Conservation (phyloP, 2,113 vertebrate genomes). For the Bungarus multicinctus region DNA sequence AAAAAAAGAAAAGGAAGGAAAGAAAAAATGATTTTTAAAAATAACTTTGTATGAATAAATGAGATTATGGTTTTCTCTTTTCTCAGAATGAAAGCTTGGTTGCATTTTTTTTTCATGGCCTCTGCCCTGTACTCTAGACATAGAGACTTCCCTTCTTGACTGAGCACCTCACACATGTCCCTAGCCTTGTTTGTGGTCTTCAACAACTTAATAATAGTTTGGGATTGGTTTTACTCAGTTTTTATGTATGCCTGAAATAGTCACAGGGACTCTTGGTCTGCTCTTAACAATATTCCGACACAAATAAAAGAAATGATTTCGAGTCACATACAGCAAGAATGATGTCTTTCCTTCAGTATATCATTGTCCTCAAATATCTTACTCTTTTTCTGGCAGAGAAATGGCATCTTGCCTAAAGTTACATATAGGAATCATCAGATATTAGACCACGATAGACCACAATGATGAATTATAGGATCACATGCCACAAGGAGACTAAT, state of each 20-base stretch:
- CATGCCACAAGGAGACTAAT: constrained; percentile 3
- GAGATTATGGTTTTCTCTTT: neutral
- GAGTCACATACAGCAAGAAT: neutral
- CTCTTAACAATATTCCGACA: neutral
- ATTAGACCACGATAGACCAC: neutral
- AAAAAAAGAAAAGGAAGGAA: neutral
- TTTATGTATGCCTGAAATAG: neutral
- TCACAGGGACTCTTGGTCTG: neutral
- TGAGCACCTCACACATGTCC: neutral
- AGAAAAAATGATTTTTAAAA: neutral
- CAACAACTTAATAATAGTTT: neutral
- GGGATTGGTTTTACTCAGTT: neutral
- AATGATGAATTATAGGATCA: neutral
- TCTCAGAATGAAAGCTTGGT: neutral
- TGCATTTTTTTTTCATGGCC: neutral
- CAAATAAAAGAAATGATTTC: neutral
- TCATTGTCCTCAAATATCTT: neutral
- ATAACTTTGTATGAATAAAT: neutral
- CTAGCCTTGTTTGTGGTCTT: neutral
- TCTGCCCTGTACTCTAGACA: neutral
- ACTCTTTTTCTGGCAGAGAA: neutral
- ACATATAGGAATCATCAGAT: neutral
- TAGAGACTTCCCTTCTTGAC: neutral
- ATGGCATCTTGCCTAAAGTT: neutral
- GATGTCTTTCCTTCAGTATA: neutral